Conservation (phyloP, 2,113 vertebrate genomes). For the Petromus typicus region DNA sequence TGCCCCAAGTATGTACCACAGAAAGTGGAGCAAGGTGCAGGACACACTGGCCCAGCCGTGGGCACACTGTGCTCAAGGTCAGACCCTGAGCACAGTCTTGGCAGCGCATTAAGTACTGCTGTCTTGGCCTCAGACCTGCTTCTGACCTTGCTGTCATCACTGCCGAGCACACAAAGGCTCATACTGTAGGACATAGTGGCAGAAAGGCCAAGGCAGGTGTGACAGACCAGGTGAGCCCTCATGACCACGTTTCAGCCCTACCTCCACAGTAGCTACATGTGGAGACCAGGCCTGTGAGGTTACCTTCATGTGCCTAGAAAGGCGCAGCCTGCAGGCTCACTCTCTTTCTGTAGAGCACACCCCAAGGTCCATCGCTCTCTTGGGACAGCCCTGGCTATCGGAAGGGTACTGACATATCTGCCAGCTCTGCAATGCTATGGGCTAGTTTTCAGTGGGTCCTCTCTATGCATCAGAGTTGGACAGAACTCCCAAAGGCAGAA, state of each 20-base stretch:
- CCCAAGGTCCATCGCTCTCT: rapidly evolving
- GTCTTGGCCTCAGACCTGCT: neutral
- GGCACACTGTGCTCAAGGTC: neutral
- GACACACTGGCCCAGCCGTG: neutral
- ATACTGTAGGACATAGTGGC: neutral
- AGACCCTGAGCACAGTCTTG: neutral
- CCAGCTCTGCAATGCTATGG: rapidly evolving
- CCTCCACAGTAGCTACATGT: neutral
- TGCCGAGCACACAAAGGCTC: neutral
- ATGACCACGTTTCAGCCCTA: neutral
- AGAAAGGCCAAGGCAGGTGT: neutral
- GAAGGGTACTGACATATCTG: neutral
- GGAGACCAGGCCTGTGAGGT: neutral
- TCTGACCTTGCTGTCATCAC: neutral
- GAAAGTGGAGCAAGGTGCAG: neutral
- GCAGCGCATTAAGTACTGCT: neutral
- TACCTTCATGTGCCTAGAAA: neutral
- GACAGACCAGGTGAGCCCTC: neutral
- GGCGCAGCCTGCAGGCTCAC: neutral
- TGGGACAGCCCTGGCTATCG: rapidly evolving
- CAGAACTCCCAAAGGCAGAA: neutral
- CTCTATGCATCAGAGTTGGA: neutral
- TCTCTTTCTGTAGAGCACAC: neutral
- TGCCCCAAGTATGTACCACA: neutral
- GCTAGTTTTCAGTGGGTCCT: neutral